Conservation (phyloP, 2,797 vertebrate genomes). For the Phrynocephalus vlangalii region DNA sequence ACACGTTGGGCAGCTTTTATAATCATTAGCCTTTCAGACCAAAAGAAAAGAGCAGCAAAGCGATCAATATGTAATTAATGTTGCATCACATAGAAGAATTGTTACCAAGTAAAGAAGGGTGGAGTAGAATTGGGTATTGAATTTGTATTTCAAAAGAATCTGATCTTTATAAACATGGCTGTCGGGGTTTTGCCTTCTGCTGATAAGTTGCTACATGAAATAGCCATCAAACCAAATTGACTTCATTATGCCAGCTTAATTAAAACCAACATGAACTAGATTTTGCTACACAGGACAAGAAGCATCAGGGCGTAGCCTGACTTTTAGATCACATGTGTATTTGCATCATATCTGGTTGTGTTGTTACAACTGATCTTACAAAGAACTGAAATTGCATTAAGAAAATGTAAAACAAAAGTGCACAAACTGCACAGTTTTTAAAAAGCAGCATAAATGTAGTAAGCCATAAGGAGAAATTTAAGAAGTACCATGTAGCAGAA, state of each 20-base stretch:
- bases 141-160: background rate
- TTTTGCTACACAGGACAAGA: background rate
- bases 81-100: background rate
- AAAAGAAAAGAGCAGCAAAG: background rate
- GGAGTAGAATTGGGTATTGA: background rate
- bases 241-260: no score
- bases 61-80: background rate
- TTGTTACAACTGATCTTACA: no score
- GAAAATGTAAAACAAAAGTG: background rate
- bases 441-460: background rate
- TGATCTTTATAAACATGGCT: no score
- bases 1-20: background rate
- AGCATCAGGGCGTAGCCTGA: background rate
- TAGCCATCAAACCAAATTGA: background rate
- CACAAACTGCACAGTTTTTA: background rate
- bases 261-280: background rate
- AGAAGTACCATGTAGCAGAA: background rate
- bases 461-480: background rate
- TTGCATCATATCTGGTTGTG: background rate
- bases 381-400: no score
- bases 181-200: background rate
- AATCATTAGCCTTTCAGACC: background rate
- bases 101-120: background rate
- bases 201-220: background rate
- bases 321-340: background rate